Evolutionary conservation across 2,797 vertebrate genomes (phyloP).

Genomic region (Erethizon dorsatum): DNA sequence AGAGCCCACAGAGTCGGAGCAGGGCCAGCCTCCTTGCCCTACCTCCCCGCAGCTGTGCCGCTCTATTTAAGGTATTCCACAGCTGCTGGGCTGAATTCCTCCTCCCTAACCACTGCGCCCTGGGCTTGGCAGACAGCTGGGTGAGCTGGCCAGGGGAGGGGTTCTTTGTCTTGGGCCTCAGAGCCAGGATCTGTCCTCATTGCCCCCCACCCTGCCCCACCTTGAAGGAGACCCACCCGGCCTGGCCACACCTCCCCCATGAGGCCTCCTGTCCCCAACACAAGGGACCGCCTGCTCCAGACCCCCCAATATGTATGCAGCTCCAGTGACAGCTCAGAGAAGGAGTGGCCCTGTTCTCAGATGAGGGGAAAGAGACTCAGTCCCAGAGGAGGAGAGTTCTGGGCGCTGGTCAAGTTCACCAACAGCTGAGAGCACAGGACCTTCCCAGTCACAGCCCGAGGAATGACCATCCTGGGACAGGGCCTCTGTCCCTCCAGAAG

Average conservation of each 20-base stretch:
- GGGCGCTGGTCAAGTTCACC: too few species aligned
- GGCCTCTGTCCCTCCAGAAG: not conserved
- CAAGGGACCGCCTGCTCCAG: not conserved
- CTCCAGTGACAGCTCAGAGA: not conserved
- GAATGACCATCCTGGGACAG: accelerated
- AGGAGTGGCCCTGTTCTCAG: not conserved
- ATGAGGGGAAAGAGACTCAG: not conserved
- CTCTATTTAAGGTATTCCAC: slow-evolving; percentile 74
- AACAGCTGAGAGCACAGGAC: not conserved
- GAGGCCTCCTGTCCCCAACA: not conserved
- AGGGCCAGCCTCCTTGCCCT: not conserved
- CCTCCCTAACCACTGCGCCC: not conserved
- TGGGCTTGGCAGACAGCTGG: slow-evolving; percentile 45
- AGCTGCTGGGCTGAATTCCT: slow-evolving; percentile 71
- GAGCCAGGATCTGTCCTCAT: not conserved
- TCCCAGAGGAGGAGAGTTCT: not conserved
- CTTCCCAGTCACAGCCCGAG: not conserved
- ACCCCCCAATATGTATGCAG: accelerated
- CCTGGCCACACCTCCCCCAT: not conserved
- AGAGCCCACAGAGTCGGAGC: not conserved
- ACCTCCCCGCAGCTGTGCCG: slow-evolving; percentile 39
- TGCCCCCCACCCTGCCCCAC: not conserved
- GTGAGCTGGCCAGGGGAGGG: not conserved
- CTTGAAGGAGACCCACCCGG: not conserved
- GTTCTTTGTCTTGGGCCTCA: not conserved